Base-by-base conservation (phyloP, 2,888 invertebrate species). In the Euplagia quadripunctaria region DNA sequence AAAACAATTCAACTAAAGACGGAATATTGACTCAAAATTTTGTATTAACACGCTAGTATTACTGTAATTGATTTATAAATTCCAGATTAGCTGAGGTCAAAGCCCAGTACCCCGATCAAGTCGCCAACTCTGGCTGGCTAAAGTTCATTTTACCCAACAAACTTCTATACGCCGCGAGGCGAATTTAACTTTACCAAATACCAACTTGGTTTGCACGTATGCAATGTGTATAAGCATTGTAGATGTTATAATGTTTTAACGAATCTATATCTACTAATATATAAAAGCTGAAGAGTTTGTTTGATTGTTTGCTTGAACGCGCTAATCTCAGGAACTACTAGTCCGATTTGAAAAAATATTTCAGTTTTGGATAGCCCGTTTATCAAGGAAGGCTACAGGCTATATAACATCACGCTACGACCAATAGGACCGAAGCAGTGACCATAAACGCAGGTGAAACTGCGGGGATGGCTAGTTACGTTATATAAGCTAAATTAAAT, bases 221-320 rank as follows among this genome's bases (percentile, higher is more conserved):
- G 70, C 70, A 71, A 58, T 68, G 64, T n/a, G 46, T 52, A 69
- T 72, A 65, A 71, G 61, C 65, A 66, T 46, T 65, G 46, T 31
- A 61, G 49, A 71, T 55, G 43, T 63, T 42, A 42, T 55, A 52
- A 49, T 51, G 20, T 71, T 14, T 46, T 58, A 17, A 69, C 58
- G 20, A 58, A 46, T 16, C 8, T 55, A 41, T 63, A 0, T 6
- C 0, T 14, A 16, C 11, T 63, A n/a, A 2, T 9, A 55, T 52
- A 17, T n/a, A n/a, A n/a, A 31, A 31, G 31, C 31, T 31, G 31
- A 31, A 31, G 31, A 31, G 31, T 1, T 31, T 31, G 31, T 31
- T 31, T 31, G 31, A 1, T 31, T 31, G 31, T 31, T 31, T 31
- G 31, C 1, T 31, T 31, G 2, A 31, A 31, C 31, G 31, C 31